Evolutionary conservation across 2,888 invertebrate genomes (phyloP), one percentile per base, ranked within the genome.

Genomic region (Pachydiplax longipennis): DNA sequence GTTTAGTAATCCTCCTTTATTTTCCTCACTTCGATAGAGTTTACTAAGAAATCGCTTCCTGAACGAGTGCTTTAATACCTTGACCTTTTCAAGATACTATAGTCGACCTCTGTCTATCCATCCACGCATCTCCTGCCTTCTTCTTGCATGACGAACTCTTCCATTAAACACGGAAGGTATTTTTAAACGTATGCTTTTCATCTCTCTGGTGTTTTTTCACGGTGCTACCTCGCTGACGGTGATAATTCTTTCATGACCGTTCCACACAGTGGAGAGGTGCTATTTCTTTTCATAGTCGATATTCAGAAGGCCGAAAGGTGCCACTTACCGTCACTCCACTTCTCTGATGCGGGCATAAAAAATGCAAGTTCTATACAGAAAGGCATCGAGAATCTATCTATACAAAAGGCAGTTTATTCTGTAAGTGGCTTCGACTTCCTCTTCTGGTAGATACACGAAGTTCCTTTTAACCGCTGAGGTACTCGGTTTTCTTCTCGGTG

Each of bases 241-340:
- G 22, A 87, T 87, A 61, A 61, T 61, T 87, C 15, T 87, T 87
- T 87, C 87, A 87, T 87, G 61, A 10, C 87, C 81, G 22, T 81
- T 53, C 61, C 87, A 18, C 37, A 35, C 35, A 37, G 61, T 22
- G n/a, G 37, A n/a, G 61, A 61, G 61, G 13, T 87, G 22, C 5
- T 10, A 61, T 87, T 73, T 87, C 40, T 61, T 61, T 61, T 61
- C 61, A 61, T 37, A 87, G 87, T 37, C 35, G 35, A 37, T 37
- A 87, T 87, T 87, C 87, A 87, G 61, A 61, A 87, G 73, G 58
- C 35, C 87, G 37, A 48, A 65, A 87, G 87, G 87, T 87, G 87
- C 87, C 87, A 87, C 37, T 87, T 87, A 87, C 15, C 87, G 40
- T 87, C 87, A 87, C 37, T 87, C n/a, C 87, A n/a, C 37, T 5